phyloP scores from a whole-genome alignment of 2,888 invertebrate genomes.

The Portevinia maculata region DNA sequence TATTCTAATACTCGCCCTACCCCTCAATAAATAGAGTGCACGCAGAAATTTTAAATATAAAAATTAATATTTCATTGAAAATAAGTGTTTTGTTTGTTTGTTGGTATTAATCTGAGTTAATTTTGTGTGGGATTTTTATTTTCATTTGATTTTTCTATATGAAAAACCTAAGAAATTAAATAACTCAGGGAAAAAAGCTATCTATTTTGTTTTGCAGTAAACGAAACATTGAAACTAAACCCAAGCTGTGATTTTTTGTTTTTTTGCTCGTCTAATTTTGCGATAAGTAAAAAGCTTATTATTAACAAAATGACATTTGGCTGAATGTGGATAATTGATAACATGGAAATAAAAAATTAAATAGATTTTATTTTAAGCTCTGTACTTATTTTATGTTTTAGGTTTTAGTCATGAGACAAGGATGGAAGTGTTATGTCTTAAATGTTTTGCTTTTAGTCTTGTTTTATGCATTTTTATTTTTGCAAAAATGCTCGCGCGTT shows the following conservation, averaged over 20 bases:
- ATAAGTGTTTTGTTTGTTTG: conserved; percentile 78
- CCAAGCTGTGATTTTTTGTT: conserved; percentile 73
- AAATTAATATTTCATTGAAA: conserved; percentile 81
- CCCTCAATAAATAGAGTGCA: conserved; percentile 83
- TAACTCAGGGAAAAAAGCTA: conserved; percentile 60
- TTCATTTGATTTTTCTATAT: conserved; percentile 47
- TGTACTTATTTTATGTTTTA: conserved; percentile 68
- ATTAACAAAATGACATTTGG: conserved; percentile 47
- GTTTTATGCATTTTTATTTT: conserved; percentile 16
- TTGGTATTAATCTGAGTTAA: conserved; percentile 65
- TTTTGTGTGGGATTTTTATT: conserved; percentile 57
- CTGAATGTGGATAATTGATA: conserved; percentile 50
- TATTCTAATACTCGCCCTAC: conserved; percentile 82
- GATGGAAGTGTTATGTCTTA: conserved; percentile 30
- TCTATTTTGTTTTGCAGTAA: conserved; percentile 48
- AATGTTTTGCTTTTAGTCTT: conserved; percentile 36
- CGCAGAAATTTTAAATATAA: conserved; percentile 80
- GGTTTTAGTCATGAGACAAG: conserved; percentile 44
- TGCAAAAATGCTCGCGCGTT: conserved; percentile 20
- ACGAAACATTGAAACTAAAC: conserved; percentile 72
- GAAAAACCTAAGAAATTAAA: conserved; percentile 44
- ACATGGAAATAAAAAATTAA: conserved; percentile 37
- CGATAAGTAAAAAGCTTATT: conserved; percentile 59
- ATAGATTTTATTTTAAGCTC: conserved; percentile 66
- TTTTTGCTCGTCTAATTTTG: conserved; percentile 56